A percentile compares a stretch with the other conserved stretches of the same genome.
Conservation (phyloP, 2,888 invertebrate genomes). For the Drosophila gaucha region DNA sequence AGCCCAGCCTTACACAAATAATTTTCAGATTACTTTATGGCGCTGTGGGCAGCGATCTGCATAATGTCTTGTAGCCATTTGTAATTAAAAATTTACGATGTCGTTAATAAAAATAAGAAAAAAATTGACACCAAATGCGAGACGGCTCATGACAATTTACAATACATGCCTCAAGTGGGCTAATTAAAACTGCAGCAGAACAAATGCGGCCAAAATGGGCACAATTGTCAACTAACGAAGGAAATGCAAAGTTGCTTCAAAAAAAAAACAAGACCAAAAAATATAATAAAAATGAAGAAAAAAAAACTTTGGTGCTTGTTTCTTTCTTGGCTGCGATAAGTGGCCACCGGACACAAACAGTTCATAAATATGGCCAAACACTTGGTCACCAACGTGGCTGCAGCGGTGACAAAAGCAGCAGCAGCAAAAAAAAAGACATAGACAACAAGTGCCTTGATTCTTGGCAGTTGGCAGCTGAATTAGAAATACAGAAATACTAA, state of each 20-base stretch:
- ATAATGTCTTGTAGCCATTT: constrained; percentile 74
- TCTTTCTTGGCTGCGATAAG: constrained; percentile 53
- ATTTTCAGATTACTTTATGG: constrained; percentile 18
- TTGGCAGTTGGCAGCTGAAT: constrained; percentile 60
- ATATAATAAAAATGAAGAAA: constrained; percentile 3
- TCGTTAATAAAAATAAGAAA: constrained; percentile 58
- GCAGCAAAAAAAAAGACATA: constrained; percentile 3
- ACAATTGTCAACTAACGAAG: constrained; percentile 72
- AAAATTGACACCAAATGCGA: constrained; percentile 24
- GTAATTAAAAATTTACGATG: constrained; percentile 75
- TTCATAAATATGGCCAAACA: constrained; percentile 70
- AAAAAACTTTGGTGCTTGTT: constrained; percentile 17
- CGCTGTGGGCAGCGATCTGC: constrained; percentile 53
- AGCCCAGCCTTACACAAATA: constrained; percentile 27
- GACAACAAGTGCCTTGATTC: constrained; percentile 61
- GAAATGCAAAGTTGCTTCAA: constrained; percentile 69
- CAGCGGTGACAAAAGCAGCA: constrained; percentile 32
- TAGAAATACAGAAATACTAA: constrained; percentile 42
- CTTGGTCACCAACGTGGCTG: constrained; percentile 59
- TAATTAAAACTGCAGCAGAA: constrained; percentile 62
- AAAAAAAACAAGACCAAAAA: neutral
- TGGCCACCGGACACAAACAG: constrained; percentile 56
- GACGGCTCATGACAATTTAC: constrained; percentile 54
- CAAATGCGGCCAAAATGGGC: constrained; percentile 46
- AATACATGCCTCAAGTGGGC: constrained; percentile 55